Conservation (phyloP, 2,113 vertebrate genomes). For the Genyomyrus donnyi region DNA sequence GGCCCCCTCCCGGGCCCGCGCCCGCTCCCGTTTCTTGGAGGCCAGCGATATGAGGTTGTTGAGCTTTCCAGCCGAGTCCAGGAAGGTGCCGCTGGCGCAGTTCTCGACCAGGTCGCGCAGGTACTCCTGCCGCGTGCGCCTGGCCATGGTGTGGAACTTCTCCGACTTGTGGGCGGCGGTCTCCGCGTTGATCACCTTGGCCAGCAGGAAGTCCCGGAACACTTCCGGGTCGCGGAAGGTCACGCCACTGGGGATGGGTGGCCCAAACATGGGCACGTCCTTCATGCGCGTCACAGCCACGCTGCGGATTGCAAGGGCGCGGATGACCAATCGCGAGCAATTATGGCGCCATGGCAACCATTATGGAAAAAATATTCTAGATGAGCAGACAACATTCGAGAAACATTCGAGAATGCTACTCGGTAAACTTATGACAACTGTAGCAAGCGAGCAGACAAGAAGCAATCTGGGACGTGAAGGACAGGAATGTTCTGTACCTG, state of each 20-base stretch:
- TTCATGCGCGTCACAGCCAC: constrained; percentile 93
- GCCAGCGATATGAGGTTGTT: constrained; percentile 83
- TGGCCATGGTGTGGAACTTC: constrained; percentile 93
- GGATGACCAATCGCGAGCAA: accelerated
- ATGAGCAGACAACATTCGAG: not conserved
- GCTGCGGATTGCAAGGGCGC: constrained; percentile 42
- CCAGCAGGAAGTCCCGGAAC: constrained; percentile 84
- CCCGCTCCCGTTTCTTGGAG: constrained; percentile 83
- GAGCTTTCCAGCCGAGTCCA: constrained; percentile 77
- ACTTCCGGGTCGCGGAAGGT: constrained; percentile 73
- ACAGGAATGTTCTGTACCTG: constrained; percentile 60
- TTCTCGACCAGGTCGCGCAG: constrained; percentile 84
- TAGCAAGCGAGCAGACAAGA: not conserved
- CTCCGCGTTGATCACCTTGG: constrained; percentile 89
- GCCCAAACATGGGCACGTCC: constrained; percentile 86
- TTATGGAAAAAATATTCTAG: not conserved
- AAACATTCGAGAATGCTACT: not conserved
- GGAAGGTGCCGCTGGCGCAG: constrained; percentile 72
- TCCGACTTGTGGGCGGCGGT: constrained; percentile 84
- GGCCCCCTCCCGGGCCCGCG: constrained; percentile 59
- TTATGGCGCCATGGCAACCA: no score
- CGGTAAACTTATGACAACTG: not conserved
- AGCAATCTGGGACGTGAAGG: not conserved
- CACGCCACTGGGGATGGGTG: constrained; percentile 71
- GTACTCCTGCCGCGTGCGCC: constrained; percentile 83